A percentile compares a stretch with the other conserved stretches of the same genome.
Evolutionary conservation across 23 tunicate genomes (phyloP).

Genomic region (Halocynthia aurantium): DNA sequence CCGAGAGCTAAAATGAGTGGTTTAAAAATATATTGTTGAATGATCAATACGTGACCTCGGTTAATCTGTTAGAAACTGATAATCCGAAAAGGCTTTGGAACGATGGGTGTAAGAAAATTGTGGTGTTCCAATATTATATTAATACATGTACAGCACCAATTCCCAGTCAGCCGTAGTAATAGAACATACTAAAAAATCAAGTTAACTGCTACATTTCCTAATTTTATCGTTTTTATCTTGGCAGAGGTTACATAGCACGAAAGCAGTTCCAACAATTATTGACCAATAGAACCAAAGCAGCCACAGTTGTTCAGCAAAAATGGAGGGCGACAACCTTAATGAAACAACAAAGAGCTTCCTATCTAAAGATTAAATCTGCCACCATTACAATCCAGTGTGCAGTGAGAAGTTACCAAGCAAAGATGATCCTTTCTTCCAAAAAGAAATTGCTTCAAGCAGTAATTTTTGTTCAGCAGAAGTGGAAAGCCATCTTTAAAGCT

Average conservation of each 20-base stretch:
- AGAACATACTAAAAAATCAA: no score
- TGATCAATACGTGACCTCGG: no score
- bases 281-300: background rate
- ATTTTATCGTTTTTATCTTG: no score
- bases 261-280: background rate
- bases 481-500: constrained; percentile 13
- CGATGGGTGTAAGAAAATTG: no score
- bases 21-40: no score
- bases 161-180: no score
- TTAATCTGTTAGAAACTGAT: no score
- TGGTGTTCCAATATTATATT: no score
- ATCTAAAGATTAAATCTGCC: background rate
- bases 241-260: background rate
- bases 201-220: no score
- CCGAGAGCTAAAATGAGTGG: no score
- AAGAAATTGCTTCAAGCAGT: background rate
- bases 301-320: constrained; percentile 4
- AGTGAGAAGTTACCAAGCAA: constrained; percentile 2
- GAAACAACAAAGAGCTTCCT: background rate
- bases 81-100: no score
- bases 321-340: constrained; percentile 29
- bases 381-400: constrained; percentile 13
- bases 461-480: constrained; percentile 1
- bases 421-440: background rate
- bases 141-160: no score